A percentile compares a stretch with the other conserved stretches of the same genome.
Evolutionary conservation across 2,113 vertebrate species (phyloP).

Genomic region (Oenanthe oenanthe): DNA sequence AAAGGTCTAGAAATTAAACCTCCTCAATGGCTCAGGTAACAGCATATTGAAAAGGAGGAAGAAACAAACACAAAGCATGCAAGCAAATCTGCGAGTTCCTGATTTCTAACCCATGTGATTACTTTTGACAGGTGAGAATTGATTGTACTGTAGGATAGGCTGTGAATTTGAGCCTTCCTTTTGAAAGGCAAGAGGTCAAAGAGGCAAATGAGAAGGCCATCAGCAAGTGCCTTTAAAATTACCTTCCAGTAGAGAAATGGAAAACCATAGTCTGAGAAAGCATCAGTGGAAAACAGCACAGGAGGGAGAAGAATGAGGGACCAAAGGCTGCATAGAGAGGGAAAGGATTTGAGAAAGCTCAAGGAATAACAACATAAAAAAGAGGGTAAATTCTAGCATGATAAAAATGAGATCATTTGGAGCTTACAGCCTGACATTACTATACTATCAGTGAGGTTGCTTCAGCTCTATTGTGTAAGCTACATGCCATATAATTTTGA

Average conservation of each 20-base stretch:
- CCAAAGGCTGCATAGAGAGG: neutral
- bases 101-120: neutral
- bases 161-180: neutral
- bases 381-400: neutral
- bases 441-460: neutral
- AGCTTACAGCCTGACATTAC: neutral
- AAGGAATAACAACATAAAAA: neutral
- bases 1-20: neutral
- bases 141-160: neutral
- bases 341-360: neutral
- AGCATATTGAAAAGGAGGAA: neutral
- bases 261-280: neutral
- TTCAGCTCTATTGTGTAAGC: neutral
- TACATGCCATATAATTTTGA: neutral
- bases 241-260: neutral
- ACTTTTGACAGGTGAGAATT: neutral
- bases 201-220: neutral
- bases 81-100: neutral
- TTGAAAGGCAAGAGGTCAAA: neutral
- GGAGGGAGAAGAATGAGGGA: neutral
- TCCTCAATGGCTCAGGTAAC: neutral
- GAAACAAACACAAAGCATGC: neutral
- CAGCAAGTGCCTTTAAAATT: neutral
- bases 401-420: neutral
- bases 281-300: neutral